phyloP scores from a whole-genome alignment of 2,113 vertebrate genomes.

The Pachypanchax playfairii region DNA sequence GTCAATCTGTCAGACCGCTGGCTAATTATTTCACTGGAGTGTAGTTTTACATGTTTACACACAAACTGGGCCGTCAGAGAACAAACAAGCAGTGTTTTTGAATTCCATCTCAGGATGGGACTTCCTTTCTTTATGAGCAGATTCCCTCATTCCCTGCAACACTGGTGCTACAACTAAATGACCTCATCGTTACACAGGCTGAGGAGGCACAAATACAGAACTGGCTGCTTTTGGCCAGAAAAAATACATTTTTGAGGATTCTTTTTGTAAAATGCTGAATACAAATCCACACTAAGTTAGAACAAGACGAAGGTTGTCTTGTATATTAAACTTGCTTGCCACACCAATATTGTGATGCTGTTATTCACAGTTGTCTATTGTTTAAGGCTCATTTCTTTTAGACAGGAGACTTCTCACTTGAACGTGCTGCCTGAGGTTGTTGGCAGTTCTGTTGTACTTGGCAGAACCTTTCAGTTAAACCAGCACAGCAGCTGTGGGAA shows the following conservation, averaged over 20 bases:
- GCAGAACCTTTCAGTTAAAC: constrained; percentile 54
- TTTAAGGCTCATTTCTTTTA: constrained; percentile 25
- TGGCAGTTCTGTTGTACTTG: constrained; percentile 50
- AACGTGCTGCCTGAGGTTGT: constrained; percentile 47
- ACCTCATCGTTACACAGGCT: constrained; percentile 3
- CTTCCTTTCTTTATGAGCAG: constrained; percentile 54
- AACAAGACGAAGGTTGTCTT: background rate
- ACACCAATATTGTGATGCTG: background rate
- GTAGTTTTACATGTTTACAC: constrained; percentile 51
- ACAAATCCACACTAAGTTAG: background rate
- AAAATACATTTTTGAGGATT: background rate
- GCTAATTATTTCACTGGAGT: constrained; percentile 64
- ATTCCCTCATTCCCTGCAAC: constrained; percentile 17
- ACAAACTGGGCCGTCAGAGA: constrained; percentile 41
- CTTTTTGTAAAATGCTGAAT: background rate
- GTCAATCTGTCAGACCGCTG: constrained; percentile 48
- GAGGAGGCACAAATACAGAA: constrained; percentile 11
- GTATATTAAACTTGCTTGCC: no score
- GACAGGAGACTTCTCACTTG: constrained; percentile 31
- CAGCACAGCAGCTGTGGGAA: constrained; percentile 60
- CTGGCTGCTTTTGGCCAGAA: constrained; percentile 9
- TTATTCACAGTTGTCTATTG: constrained; percentile 23
- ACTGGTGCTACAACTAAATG: constrained; percentile 26
- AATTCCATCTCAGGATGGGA: constrained; percentile 46
- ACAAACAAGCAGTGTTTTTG: constrained; percentile 52